phyloP scores from a whole-genome alignment of 23 tunicate species.

The Ascidia mentula region DNA sequence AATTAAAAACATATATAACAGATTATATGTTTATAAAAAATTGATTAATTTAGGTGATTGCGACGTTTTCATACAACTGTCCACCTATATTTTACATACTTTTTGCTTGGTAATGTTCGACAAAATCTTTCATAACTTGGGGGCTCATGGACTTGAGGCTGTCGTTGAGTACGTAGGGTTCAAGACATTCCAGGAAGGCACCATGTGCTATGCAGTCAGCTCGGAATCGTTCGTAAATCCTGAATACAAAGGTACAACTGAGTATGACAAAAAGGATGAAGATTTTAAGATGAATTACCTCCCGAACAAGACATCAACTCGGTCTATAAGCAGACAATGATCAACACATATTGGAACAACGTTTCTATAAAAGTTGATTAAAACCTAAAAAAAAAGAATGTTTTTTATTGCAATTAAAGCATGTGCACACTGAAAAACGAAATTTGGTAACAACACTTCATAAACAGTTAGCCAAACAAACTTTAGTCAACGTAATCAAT shows the following conservation, averaged over 20 bases:
- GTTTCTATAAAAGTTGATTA: conserved; percentile 69
- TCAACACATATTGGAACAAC: conserved; percentile 94
- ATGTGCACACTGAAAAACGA: too few species aligned
- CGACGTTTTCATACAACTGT: background rate
- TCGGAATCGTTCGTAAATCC: conserved; percentile 80
- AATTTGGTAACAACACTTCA: too few species aligned
- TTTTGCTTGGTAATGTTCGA: conserved; percentile 89
- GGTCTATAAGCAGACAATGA: conserved; percentile 70
- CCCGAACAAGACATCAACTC: conserved; percentile 83
- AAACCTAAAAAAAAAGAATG: conserved; percentile 34
- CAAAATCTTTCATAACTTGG: conserved; percentile 82
- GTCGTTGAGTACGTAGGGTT: conserved; percentile 86
- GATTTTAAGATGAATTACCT: conserved; percentile 36
- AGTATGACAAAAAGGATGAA: background rate
- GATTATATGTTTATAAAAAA: too few species aligned
- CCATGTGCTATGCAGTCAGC: conserved; percentile 88
- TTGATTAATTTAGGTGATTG: background rate
- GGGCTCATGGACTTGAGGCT: conserved; percentile 67
- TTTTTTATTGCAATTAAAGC: background rate
- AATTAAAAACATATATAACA: too few species aligned
- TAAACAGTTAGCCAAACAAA: background rate
- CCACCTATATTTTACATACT: conserved; percentile 23
- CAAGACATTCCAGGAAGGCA: conserved; percentile 89
- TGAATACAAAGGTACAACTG: conserved; percentile 10
- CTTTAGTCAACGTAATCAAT: background rate